These are phyloP conservation scores for Phymastichus coffea DNA, from an alignment of 1,140 invertebrate species.

Conservation along the genomic window DNA sequence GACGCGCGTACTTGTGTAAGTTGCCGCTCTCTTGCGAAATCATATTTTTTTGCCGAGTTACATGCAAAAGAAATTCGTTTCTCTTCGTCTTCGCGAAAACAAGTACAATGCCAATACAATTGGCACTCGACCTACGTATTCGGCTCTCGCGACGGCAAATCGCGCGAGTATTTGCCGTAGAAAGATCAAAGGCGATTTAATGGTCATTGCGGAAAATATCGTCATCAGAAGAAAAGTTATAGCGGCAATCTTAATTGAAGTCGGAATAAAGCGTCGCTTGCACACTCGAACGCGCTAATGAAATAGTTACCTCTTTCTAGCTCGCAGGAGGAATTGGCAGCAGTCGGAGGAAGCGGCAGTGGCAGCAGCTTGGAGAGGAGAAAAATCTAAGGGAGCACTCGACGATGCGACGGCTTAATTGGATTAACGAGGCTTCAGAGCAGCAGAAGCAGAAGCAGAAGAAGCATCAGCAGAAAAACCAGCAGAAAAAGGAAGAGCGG, in stretches of 20 bases:
- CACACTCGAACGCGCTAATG: conserved; percentile 14
- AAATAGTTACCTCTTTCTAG: neutral
- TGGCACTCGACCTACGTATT: too few relatives aligned
- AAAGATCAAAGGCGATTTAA: too few relatives aligned
- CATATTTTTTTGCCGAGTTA: too few relatives aligned
- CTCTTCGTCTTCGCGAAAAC: too few relatives aligned
- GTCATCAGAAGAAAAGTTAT: too few relatives aligned
- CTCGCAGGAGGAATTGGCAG: conserved; percentile 10
- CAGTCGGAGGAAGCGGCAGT: neutral
- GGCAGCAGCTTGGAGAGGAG: neutral
- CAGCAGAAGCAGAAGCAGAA: neutral
- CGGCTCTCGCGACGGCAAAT: neutral
- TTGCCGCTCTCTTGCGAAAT: too few relatives aligned
- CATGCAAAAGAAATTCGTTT: too few relatives aligned
- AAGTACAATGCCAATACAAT: too few relatives aligned
- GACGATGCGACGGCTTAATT: conserved; percentile 8
- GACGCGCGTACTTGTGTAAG: too few relatives aligned
- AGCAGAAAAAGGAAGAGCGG: neutral
- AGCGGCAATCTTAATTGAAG: conserved; percentile 5
- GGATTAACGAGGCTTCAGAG: conserved; percentile 17
- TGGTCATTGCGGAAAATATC: too few relatives aligned
- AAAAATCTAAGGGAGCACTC: conserved; percentile 7
- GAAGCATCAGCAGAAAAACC: neutral
- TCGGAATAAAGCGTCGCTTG: neutral
- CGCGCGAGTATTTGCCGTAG: too few relatives aligned